phyloP scores from a whole-genome alignment of 1,140 invertebrate species.

The Aradophagus sp. region DNA sequence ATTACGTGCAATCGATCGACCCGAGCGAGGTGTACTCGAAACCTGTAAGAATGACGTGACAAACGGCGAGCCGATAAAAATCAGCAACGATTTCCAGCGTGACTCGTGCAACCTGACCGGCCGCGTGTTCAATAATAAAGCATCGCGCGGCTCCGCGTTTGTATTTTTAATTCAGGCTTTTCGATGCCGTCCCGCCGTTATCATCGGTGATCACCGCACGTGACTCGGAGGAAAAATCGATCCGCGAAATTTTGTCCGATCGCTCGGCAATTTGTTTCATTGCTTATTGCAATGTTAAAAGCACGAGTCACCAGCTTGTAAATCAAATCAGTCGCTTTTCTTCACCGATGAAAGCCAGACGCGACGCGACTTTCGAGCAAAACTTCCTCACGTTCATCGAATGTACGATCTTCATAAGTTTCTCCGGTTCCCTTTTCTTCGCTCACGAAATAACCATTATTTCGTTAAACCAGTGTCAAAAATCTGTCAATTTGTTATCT shows the following conservation, averaged over 20 bases:
- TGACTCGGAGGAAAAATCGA: slow-evolving; percentile 34
- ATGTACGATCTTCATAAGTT: too few species aligned
- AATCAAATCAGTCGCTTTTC: slow-evolving; percentile 24
- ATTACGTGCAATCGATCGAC: too few species aligned
- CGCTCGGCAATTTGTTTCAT: slow-evolving; percentile 24
- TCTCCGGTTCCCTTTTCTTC: too few species aligned
- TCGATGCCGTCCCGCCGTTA: background rate
- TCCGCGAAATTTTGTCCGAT: slow-evolving; percentile 28
- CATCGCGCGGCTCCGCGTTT: slow-evolving; percentile 25
- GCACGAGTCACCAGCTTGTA: slow-evolving; percentile 6
- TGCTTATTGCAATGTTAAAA: slow-evolving; percentile 20
- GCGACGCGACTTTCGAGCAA: slow-evolving; percentile 20
- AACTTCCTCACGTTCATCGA: slow-evolving; percentile 27
- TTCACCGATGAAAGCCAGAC: slow-evolving; percentile 29
- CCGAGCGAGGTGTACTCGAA: too few species aligned
- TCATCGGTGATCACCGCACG: slow-evolving; percentile 33
- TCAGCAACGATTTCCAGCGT: too few species aligned
- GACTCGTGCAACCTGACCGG: slow-evolving; percentile 1
- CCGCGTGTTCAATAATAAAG: slow-evolving; percentile 15
- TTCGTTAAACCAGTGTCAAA: background rate
- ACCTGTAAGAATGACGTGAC: too few species aligned
- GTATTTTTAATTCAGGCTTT: slow-evolving; percentile 30
- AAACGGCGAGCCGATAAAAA: too few species aligned
- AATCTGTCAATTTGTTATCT: too few species aligned
- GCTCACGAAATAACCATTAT: background rate